Evolutionary conservation across 2,797 vertebrate genomes (phyloP).

Genomic region (Muraenolepis orangiensis): DNA sequence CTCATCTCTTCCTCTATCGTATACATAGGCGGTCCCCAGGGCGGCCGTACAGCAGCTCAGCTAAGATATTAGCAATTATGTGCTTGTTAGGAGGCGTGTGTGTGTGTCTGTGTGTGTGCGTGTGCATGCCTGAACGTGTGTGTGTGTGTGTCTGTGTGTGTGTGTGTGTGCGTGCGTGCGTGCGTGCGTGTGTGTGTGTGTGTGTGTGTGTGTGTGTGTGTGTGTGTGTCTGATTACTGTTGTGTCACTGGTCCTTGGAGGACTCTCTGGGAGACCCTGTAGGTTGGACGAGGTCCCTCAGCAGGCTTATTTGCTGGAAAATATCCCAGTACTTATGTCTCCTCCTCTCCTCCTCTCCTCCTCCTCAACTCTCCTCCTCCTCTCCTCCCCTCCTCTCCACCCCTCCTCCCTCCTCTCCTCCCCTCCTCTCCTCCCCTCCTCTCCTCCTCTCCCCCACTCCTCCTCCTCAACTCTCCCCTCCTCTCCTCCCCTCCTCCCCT

Average conservation of each 20-base stretch:
- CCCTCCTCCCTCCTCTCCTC: slow-evolving; percentile 66
- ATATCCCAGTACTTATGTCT: too few relatives aligned
- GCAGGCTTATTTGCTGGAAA: slow-evolving; percentile 49
- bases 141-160: background rate
- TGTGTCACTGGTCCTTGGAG: too few relatives aligned
- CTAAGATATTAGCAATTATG: slow-evolving; percentile 76
- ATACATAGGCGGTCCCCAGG: slow-evolving; percentile 67
- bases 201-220: too few relatives aligned
- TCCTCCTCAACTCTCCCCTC: slow-evolving; percentile 60
- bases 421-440: slow-evolving; percentile 53
- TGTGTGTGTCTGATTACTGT: too few relatives aligned
- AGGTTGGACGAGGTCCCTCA: slow-evolving; percentile 26
- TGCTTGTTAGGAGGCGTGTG: slow-evolving; percentile 69
- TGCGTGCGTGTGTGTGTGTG: too few relatives aligned
- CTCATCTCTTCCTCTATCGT: slow-evolving; percentile 60
- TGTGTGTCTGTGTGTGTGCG: background rate
- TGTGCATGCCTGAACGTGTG: too few relatives aligned
- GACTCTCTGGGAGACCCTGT: slow-evolving; percentile 44
- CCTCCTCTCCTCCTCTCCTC: slow-evolving; percentile 60
- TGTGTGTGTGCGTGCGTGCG: too few relatives aligned
- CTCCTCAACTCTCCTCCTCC: slow-evolving; percentile 63
- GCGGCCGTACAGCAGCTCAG: slow-evolving; percentile 61
- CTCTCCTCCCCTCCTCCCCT: slow-evolving; percentile 60
- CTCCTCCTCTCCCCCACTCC: slow-evolving; percentile 59
- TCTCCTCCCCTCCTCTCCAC: slow-evolving; percentile 59